Percentiles rank a stretch among this genome's conserved stretches.
phyloP scores from a whole-genome alignment of 1,140 invertebrate species.

The Drosophila truncata region DNA sequence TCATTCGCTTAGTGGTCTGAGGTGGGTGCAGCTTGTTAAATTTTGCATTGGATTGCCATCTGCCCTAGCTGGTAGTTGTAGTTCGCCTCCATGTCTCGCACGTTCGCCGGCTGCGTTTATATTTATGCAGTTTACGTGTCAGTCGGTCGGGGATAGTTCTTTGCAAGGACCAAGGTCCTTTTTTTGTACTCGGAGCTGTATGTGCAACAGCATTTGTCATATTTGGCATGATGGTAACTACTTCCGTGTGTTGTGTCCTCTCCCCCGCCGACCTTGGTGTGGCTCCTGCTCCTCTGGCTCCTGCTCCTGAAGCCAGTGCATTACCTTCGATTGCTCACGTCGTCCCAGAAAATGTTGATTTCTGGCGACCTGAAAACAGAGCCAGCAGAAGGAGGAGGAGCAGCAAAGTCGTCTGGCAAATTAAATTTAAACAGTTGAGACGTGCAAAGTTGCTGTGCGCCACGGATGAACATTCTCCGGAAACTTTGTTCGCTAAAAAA shows the following conservation, averaged over 20 bases:
- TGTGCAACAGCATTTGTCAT: conserved; percentile 75
- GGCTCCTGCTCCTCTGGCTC: not conserved
- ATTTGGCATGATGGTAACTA: conserved; percentile 82
- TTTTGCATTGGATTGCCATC: conserved; percentile 62
- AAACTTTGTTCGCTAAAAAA: conserved; percentile 52
- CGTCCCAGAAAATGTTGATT: conserved; percentile 72
- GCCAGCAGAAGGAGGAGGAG: conserved; percentile 1
- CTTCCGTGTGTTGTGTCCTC: conserved; percentile 63
- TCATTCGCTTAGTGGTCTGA: not conserved
- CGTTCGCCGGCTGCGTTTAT: conserved; percentile 75
- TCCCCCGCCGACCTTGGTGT: not conserved
- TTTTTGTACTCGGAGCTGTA: conserved; percentile 22
- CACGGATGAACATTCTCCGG: conserved; percentile 50
- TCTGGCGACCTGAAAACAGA: conserved; percentile 75
- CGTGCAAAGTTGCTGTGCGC: conserved; percentile 60
- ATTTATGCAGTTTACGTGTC: conserved; percentile 82
- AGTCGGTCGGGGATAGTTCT: conserved; percentile 41
- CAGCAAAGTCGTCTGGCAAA: conserved; percentile 57
- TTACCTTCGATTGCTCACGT: conserved; percentile 79
- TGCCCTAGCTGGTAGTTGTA: conserved; percentile 27
- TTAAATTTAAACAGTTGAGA: conserved; percentile 80
- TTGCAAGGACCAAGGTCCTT: conserved; percentile 1
- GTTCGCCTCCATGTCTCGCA: conserved; percentile 44
- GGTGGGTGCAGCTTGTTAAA: conserved; percentile 42
- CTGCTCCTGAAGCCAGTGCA: conserved; percentile 44